phyloP scores from a whole-genome alignment of 2,113 vertebrate genomes.

The Apteryx owenii region DNA sequence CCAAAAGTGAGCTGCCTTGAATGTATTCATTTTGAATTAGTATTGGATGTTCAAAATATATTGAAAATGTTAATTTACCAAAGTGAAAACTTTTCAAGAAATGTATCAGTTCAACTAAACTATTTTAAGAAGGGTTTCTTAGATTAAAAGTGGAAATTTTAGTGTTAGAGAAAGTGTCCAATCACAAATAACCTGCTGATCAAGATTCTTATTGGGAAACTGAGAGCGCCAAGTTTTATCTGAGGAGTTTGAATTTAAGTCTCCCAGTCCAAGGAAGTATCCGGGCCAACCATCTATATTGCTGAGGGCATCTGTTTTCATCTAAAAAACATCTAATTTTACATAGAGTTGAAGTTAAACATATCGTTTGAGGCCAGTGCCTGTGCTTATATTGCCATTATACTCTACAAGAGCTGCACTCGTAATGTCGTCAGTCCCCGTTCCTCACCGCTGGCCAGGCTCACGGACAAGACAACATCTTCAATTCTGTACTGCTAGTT shows the following conservation, averaged over 20 bases:
- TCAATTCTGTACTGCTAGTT: not conserved
- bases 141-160: not conserved
- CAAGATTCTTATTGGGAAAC: not conserved
- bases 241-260: not conserved
- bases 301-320: not conserved
- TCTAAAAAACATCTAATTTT: not conserved
- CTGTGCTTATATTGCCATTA: not conserved
- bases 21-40: not conserved
- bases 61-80: not conserved
- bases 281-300: not conserved
- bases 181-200: not conserved
- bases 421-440: not conserved
- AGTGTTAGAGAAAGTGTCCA: not conserved
- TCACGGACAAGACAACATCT: not conserved
- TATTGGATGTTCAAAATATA: not conserved
- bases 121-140: not conserved
- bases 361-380: not conserved
- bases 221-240: not conserved
- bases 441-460: not conserved
- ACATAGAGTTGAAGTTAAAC: not conserved
- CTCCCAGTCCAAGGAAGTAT: not conserved
- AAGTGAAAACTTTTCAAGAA: not conserved
- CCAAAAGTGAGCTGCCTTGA: not conserved
- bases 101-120: not conserved
- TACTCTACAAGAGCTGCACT: accelerated